A percentile compares a stretch with the other conserved stretches of the same genome.
phyloP scores from a whole-genome alignment of 2,113 vertebrate species.

The Eclectus roratus region DNA sequence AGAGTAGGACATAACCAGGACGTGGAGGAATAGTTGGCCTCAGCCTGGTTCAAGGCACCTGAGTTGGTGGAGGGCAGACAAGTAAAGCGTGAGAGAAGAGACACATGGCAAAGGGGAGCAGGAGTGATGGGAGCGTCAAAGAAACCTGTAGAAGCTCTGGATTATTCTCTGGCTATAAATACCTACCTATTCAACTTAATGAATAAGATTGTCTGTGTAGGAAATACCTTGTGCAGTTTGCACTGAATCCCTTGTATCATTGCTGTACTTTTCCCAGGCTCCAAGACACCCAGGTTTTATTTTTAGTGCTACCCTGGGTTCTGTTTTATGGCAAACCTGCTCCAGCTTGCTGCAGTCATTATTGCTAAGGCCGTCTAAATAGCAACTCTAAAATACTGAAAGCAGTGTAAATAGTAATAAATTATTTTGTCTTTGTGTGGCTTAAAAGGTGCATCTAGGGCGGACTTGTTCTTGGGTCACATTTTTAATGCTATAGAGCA shows the following conservation, averaged over 20 bases:
- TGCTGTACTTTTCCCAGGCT: background rate
- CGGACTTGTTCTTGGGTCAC: background rate
- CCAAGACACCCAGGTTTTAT: slow-evolving; percentile 17
- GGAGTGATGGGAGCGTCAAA: background rate
- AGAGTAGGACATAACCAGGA: background rate
- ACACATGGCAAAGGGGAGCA: background rate
- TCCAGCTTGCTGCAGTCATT: background rate
- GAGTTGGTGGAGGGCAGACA: background rate
- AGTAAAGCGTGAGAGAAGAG: background rate
- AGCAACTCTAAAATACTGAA: background rate
- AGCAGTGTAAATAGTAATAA: background rate
- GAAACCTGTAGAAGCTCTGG: background rate
- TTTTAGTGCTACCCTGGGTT: slow-evolving; percentile 20
- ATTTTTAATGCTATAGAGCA: background rate
- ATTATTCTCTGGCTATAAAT: background rate
- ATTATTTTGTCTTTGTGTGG: background rate
- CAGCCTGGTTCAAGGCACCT: background rate
- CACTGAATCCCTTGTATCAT: background rate
- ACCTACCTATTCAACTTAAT: background rate
- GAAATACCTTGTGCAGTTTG: background rate
- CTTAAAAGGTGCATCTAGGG: background rate
- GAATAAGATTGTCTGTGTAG: background rate
- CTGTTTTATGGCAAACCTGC: background rate
- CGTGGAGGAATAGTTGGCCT: background rate
- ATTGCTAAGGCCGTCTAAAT: background rate